These are phyloP conservation scores for Hofmannophila pseudospretella DNA, from an alignment of 2,888 invertebrate genomes.

Conservation along the genomic window DNA sequence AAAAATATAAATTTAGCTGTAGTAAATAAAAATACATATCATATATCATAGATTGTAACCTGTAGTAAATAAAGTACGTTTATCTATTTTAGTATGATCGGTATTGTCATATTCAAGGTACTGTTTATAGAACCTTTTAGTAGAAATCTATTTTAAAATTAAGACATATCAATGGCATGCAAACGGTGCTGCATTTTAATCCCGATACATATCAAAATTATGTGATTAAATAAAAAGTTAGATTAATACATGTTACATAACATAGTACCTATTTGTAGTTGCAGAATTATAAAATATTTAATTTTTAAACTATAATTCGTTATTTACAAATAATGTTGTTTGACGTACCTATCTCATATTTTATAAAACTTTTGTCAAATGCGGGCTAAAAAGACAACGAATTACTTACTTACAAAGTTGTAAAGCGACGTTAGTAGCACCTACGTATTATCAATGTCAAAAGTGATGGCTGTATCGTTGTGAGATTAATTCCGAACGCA, in stretches of 20 bases:
- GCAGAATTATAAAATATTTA: neutral
- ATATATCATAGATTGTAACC: slow-evolving; percentile 63
- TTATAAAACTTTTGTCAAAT: slow-evolving; percentile 67
- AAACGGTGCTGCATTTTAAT: slow-evolving; percentile 60
- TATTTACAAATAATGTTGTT: neutral
- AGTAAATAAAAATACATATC: slow-evolving; percentile 53
- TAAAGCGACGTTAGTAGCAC: neutral
- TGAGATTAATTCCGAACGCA: too few species aligned
- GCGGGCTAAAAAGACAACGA: slow-evolving; percentile 72
- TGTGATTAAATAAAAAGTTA: slow-evolving; percentile 54
- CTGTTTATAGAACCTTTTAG: slow-evolving; percentile 62
- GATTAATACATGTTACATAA: neutral
- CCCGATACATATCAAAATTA: slow-evolving; percentile 70
- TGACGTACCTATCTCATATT: neutral
- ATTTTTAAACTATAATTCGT: neutral
- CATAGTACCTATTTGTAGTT: neutral
- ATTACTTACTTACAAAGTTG: slow-evolving; percentile 42
- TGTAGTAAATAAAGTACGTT: slow-evolving; percentile 60
- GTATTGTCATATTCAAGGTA: slow-evolving; percentile 64
- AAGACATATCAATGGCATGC: slow-evolving; percentile 46
- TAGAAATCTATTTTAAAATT: slow-evolving; percentile 30
- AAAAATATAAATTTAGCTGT: slow-evolving; percentile 42
- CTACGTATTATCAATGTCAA: neutral
- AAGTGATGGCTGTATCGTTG: too few species aligned
- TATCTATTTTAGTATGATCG: slow-evolving; percentile 68